These are phyloP conservation scores for Drosophila pseudoobscura DNA, from an alignment of 1,140 invertebrate species.

Conservation along the genomic window DNA sequence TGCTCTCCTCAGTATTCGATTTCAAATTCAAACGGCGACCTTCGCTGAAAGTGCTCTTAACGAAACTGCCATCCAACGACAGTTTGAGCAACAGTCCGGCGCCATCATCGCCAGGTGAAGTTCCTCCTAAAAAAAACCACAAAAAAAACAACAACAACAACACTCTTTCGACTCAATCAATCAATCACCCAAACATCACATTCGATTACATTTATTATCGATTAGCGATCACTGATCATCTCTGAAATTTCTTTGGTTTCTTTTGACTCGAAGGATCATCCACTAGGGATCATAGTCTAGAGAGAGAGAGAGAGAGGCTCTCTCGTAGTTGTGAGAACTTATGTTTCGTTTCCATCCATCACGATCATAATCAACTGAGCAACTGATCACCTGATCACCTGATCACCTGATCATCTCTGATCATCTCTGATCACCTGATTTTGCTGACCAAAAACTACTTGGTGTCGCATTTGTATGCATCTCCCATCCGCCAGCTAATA, in stretches of 20 bases:
- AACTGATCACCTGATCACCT: conserved; percentile 12
- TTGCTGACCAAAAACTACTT: conserved; percentile 16
- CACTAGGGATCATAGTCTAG: too few relatives aligned
- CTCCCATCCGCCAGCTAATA: conserved; percentile 19
- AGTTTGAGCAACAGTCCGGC: conserved; percentile 85
- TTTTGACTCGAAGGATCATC: too few relatives aligned
- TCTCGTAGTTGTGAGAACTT: background rate
- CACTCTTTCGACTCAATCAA: conserved; percentile 30
- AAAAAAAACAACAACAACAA: conserved; percentile 3
- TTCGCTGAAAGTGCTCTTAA: conserved; percentile 83
- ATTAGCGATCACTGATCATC: too few relatives aligned
- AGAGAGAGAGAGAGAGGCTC: too few relatives aligned
- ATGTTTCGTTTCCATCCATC: conserved; percentile 5
- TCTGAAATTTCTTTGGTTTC: too few relatives aligned
- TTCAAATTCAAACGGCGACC: conserved; percentile 81
- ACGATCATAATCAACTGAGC: conserved; percentile 5
- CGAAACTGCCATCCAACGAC: conserved; percentile 84
- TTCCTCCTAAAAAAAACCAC: conserved; percentile 13
- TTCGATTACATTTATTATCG: too few relatives aligned
- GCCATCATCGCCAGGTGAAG: conserved; percentile 85
- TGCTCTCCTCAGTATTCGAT: conserved; percentile 69
- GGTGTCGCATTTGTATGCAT: conserved; percentile 60
- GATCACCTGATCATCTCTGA: background rate
- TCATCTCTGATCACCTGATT: background rate
- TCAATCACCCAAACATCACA: too few relatives aligned